Evolutionary conservation across 1,140 invertebrate genomes (phyloP).

Genomic region (Neodiprion virginianus): DNA sequence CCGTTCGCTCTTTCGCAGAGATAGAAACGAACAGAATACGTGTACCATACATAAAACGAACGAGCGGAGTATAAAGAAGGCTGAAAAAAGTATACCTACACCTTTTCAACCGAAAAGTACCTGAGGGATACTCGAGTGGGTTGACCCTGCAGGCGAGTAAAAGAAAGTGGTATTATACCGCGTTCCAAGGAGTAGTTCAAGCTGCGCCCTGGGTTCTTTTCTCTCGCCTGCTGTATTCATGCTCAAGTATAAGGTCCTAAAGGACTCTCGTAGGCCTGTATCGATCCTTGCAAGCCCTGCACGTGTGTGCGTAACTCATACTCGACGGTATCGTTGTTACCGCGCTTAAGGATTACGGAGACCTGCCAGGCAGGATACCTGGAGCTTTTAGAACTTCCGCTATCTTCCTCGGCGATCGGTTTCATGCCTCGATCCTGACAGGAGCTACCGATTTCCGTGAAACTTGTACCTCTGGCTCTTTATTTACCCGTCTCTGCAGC

Average conservation of each 20-base stretch:
- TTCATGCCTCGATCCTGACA: no score
- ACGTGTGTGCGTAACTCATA: constrained; percentile 34
- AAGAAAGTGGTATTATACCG: background rate
- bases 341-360: constrained; percentile 9
- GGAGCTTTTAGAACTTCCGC: no score
- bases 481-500: no score
- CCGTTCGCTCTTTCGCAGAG: no score
- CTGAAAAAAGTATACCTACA: background rate
- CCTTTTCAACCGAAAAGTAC: background rate
- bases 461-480: no score
- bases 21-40: no score
- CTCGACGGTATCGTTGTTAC: constrained; percentile 32
- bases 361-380: no score
- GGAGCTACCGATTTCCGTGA: no score
- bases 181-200: background rate
- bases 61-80: background rate
- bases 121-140: background rate
- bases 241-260: no score
- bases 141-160: background rate
- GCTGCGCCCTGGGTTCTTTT: background rate
- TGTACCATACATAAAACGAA: no score
- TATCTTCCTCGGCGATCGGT: no score
- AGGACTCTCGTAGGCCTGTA: no score
- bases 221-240: background rate
- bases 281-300: background rate